Percentiles rank a stretch among this genome's conserved stretches.
Conservation (phyloP, 2,113 vertebrate species). For the Amblyornis subalaris region DNA sequence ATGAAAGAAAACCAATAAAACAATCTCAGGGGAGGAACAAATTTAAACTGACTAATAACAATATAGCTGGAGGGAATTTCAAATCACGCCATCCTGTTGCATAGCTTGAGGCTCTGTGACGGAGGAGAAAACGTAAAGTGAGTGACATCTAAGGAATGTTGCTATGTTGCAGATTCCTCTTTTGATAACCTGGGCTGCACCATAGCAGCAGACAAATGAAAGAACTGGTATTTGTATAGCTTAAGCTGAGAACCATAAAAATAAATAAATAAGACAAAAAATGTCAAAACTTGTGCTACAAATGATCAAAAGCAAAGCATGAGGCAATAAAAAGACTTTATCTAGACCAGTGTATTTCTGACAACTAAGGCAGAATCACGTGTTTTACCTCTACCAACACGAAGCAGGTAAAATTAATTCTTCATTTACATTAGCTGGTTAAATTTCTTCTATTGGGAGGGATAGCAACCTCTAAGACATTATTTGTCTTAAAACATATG, state of each 20-base stretch:
- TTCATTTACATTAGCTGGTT: background rate
- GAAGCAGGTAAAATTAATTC: background rate
- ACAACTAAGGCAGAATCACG: background rate
- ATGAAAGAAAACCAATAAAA: too few relatives aligned
- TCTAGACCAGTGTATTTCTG: background rate
- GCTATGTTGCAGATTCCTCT: too few relatives aligned
- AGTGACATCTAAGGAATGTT: too few relatives aligned
- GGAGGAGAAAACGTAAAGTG: too few relatives aligned
- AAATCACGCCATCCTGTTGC: too few relatives aligned
- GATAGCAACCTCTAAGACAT: background rate
- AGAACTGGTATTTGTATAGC: background rate
- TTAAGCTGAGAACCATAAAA: background rate
- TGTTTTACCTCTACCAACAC: background rate
- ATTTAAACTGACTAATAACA: too few relatives aligned
- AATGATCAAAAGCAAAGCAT: background rate
- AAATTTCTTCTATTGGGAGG: background rate
- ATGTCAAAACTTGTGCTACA: background rate
- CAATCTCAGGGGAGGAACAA: too few relatives aligned
- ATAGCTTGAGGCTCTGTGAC: too few relatives aligned
- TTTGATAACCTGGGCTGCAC: too few relatives aligned
- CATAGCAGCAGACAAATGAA: background rate
- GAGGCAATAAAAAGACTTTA: background rate
- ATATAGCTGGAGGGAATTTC: too few relatives aligned
- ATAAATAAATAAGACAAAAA: background rate
- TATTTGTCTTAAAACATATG: background rate